Evolutionary conservation across 2,113 vertebrate species (phyloP).

Genomic region (Eclectus roratus): DNA sequence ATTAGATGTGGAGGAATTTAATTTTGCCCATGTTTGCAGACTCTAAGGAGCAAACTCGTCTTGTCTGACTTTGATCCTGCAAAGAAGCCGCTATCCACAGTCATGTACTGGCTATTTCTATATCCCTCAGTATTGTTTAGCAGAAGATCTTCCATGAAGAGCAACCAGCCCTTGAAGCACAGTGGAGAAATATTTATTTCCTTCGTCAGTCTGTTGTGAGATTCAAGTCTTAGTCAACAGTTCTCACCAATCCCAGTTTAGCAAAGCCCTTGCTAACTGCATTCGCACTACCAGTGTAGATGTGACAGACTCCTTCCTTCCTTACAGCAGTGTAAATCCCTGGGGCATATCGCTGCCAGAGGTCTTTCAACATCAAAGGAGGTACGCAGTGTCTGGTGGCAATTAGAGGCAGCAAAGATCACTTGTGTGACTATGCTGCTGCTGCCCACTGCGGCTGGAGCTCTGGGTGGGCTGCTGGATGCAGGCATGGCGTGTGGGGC

Average conservation of each 20-base stretch:
- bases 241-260: background rate
- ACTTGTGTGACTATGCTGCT: background rate
- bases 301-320: background rate
- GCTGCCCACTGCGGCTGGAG: background rate
- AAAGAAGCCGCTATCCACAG: background rate
- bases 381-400: background rate
- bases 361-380: background rate
- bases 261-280: background rate
- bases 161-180: background rate
- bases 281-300: background rate
- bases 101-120: background rate
- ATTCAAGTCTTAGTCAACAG: background rate
- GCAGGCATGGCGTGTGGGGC: background rate
- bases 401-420: background rate
- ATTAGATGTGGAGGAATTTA: background rate
- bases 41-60: background rate
- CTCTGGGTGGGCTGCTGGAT: background rate
- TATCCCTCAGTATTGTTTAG: background rate
- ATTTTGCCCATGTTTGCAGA: background rate
- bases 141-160: background rate
- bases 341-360: background rate
- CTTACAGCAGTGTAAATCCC: background rate
- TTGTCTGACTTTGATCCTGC: background rate
- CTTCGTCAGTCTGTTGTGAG: background rate
- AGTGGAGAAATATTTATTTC: background rate